Conservation (phyloP, 2,888 invertebrate species). For the Norana najaformis region DNA sequence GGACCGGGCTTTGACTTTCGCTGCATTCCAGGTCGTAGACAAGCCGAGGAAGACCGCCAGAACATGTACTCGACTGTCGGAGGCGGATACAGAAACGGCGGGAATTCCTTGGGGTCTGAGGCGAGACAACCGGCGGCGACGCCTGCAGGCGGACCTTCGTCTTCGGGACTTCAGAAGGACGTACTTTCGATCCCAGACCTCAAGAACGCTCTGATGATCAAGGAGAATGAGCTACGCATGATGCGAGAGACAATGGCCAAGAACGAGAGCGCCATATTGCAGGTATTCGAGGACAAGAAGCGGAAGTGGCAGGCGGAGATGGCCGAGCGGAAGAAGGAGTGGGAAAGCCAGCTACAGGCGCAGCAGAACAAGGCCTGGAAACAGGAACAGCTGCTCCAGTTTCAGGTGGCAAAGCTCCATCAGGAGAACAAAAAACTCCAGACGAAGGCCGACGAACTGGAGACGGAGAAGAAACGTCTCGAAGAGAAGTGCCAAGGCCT, state of each 20-base stretch:
- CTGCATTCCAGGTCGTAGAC: not conserved
- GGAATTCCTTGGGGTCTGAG: not conserved
- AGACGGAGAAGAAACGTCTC: not conserved
- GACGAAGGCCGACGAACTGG: not conserved
- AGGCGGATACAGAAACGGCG: not conserved
- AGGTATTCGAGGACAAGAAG: constrained; percentile 30
- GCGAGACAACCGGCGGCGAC: not conserved
- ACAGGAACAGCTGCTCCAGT: constrained; percentile 2
- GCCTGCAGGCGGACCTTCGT: not conserved
- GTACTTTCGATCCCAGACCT: not conserved
- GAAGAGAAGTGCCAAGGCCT: not conserved
- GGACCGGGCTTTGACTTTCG: not conserved
- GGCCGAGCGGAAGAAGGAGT: constrained; percentile 3
- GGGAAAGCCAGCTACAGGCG: constrained; percentile 20
- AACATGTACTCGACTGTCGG: not conserved
- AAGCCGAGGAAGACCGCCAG: not conserved
- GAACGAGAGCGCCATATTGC: constrained; percentile 28
- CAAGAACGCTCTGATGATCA: not conserved
- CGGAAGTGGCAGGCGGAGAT: constrained; percentile 20
- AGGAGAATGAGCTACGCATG: constrained; percentile 16
- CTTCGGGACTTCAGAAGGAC: not conserved
- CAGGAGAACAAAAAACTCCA: constrained; percentile 27
- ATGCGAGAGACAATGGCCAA: constrained; percentile 25
- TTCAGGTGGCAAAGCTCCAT: constrained; percentile 24
- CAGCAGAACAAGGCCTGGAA: not conserved